These are phyloP conservation scores for Himalopsyche japonica DNA, from an alignment of 2,888 invertebrate genomes.

Conservation along the genomic window DNA sequence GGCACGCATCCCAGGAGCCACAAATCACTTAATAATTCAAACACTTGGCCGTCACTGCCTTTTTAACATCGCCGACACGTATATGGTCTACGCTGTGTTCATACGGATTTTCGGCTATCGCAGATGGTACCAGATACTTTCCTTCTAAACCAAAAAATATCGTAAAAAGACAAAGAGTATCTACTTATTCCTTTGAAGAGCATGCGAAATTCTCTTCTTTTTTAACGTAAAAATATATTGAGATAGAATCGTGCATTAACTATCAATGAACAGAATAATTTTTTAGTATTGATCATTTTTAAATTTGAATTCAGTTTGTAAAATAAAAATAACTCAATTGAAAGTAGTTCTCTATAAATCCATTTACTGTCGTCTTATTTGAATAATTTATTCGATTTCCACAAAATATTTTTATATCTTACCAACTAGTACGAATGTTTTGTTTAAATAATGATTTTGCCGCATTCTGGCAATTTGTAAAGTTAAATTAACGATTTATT, in stretches of 20 bases:
- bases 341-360: too few species aligned
- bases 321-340: too few species aligned
- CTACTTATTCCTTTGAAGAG: neutral
- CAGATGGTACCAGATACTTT: slow-evolving; percentile 17
- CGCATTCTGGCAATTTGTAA: too few species aligned
- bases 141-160: slow-evolving; percentile 12
- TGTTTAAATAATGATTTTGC: too few species aligned
- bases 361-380: too few species aligned
- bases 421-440: too few species aligned
- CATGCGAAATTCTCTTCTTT: slow-evolving; percentile 14
- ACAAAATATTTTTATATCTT: too few species aligned
- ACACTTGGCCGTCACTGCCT: slow-evolving; percentile 10
- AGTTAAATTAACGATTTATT: too few species aligned
- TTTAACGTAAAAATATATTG: slow-evolving; percentile 12
- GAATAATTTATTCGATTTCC: too few species aligned
- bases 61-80: slow-evolving; percentile 19
- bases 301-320: too few species aligned
- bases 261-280: too few species aligned
- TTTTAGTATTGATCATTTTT: too few species aligned
- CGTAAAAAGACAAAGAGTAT: slow-evolving; percentile 15
- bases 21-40: slow-evolving; percentile 35
- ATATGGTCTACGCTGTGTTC: neutral
- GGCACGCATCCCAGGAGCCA: slow-evolving; percentile 1
- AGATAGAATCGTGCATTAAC: slow-evolving; percentile 5
- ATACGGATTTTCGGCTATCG: slow-evolving; percentile 13